Percentiles rank a stretch among this genome's conserved stretches.
phyloP scores from a whole-genome alignment of 2,113 vertebrate genomes.

The Chionis minor region DNA sequence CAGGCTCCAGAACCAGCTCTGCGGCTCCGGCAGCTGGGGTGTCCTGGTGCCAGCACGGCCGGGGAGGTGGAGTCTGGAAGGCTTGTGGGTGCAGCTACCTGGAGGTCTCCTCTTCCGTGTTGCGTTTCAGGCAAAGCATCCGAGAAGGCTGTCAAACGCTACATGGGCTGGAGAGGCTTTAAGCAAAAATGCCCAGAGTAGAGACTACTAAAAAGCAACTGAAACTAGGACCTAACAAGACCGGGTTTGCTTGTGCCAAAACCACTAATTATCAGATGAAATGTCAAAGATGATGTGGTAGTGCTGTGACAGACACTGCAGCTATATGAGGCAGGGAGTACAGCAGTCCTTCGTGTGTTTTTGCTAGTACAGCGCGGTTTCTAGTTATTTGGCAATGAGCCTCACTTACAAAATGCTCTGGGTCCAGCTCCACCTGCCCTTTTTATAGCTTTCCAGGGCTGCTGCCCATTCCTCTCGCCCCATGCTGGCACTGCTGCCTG shows the following conservation, averaged over 20 bases:
- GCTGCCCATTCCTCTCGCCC: neutral
- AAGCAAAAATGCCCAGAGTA: neutral
- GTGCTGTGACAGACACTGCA: slow-evolving; percentile 12
- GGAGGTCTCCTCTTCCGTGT: neutral
- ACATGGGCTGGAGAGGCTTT: neutral
- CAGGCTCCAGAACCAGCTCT: slow-evolving; percentile 58
- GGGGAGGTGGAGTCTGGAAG: slow-evolving; percentile 12
- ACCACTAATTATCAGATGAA: slow-evolving; percentile 19
- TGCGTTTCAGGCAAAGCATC: neutral
- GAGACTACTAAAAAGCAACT: neutral
- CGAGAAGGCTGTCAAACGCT: neutral
- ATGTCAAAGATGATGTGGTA: neutral
- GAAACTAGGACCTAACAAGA: neutral
- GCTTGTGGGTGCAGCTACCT: slow-evolving; percentile 17
- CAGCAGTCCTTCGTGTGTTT: neutral
- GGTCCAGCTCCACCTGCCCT: slow-evolving; percentile 28
- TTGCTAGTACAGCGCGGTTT: neutral
- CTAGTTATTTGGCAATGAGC: slow-evolving; percentile 6
- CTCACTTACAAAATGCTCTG: neutral
- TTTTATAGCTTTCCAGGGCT: slow-evolving; percentile 1
- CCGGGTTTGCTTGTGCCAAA: neutral
- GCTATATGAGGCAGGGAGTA: neutral
- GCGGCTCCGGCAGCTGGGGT: neutral
- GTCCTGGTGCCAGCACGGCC: slow-evolving; percentile 15
- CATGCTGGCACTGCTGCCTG: neutral